Conservation (phyloP, 2,888 invertebrate genomes). For the Tiphia femorata region DNA sequence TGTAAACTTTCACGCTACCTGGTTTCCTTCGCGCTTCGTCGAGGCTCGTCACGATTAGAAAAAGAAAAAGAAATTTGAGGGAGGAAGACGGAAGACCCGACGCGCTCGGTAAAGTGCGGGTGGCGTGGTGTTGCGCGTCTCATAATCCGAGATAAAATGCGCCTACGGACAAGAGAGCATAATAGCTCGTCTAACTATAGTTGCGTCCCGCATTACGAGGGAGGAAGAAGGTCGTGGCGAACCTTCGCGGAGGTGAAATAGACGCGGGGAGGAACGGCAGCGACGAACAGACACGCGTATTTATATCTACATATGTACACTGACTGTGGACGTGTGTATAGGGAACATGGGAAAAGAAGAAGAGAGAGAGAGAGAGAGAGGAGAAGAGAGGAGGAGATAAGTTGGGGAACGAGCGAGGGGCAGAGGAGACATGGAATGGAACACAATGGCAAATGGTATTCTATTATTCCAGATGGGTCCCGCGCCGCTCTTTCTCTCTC, state of each 20-base stretch:
- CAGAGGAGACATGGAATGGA: conserved; percentile 25
- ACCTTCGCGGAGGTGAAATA: neutral
- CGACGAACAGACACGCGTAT: conserved; percentile 10
- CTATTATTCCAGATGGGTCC: conserved; percentile 66
- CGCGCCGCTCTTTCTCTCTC: conserved; percentile 20
- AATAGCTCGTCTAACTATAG: conserved; percentile 38
- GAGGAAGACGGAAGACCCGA: neutral
- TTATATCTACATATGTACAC: conserved; percentile 24
- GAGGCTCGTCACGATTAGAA: too few species aligned
- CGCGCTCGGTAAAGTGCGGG: too few species aligned
- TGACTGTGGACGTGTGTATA: conserved; percentile 10
- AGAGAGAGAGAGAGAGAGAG: conserved; percentile 1
- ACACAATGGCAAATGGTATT: conserved; percentile 67
- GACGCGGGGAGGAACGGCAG: neutral
- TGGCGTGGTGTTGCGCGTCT: conserved; percentile 43
- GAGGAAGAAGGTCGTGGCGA: conserved; percentile 19
- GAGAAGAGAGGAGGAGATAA: neutral
- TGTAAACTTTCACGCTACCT: too few species aligned
- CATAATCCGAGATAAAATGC: conserved; percentile 46
- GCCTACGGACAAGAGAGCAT: conserved; percentile 36
- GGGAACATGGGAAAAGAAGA: neutral
- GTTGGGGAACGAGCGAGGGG: neutral
- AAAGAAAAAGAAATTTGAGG: too few species aligned
- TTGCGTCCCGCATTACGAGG: conserved; percentile 30
- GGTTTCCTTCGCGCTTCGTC: too few species aligned